These are phyloP conservation scores for Gastrophryne carolinensis DNA, from an alignment of 2,797 vertebrate species.

Conservation along the genomic window DNA sequence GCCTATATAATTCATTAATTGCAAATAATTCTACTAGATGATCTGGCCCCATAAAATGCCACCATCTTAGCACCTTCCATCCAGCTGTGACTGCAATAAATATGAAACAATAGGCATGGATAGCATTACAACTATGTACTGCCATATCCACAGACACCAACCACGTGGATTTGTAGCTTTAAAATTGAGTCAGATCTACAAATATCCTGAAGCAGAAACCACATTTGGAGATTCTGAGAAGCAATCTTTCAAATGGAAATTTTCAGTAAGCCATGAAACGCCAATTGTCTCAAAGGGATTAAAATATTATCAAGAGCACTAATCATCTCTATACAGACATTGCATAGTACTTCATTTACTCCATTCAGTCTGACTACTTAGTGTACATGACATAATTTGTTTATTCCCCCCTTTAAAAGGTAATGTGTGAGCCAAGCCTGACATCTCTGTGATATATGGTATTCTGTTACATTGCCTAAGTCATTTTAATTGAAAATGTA, in stretches of 20 bases:
- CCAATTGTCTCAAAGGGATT: background rate
- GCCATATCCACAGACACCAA: too few relatives aligned
- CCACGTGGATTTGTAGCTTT: too few relatives aligned
- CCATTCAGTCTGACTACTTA: conserved; percentile 6
- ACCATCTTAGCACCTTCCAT: too few relatives aligned
- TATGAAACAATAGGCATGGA: too few relatives aligned
- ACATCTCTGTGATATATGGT: conserved; percentile 1
- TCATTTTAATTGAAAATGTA: conserved; percentile 30
- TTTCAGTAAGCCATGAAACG: background rate
- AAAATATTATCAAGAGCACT: background rate
- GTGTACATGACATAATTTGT: conserved; percentile 16
- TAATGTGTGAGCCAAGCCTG: conserved; percentile 23
- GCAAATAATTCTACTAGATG: too few relatives aligned
- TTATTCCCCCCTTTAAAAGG: background rate
- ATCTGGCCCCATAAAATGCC: too few relatives aligned
- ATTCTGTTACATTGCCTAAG: conserved; percentile 16
- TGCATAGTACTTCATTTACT: background rate
- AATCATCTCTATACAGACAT: conserved; percentile 3
- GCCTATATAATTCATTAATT: too few relatives aligned
- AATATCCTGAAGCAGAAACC: background rate
- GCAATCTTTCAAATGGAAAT: background rate
- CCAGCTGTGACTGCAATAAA: too few relatives aligned
- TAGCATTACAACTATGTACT: too few relatives aligned
- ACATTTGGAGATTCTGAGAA: background rate
- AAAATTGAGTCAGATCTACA: background rate